Conservation (phyloP, 2,888 invertebrate genomes). For the Clivina fossor region DNA sequence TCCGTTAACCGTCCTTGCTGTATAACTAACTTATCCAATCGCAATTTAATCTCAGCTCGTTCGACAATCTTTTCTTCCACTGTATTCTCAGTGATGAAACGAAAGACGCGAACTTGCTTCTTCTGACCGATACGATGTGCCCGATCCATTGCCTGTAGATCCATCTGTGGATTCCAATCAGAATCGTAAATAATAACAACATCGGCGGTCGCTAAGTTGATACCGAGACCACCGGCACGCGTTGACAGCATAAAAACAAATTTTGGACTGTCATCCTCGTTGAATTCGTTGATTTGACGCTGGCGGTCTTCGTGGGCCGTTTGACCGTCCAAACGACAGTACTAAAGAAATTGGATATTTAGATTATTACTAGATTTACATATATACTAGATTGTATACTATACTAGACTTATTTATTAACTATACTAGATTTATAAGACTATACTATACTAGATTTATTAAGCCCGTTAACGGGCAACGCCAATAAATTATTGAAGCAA, state of each 20-base stretch:
- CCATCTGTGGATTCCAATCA: constrained; percentile 99
- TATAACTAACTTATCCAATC: constrained; percentile 94
- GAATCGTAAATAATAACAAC: constrained; percentile 97
- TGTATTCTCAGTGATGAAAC: constrained; percentile 97
- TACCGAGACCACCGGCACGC: constrained; percentile 96
- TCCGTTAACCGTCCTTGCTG: constrained; percentile 96
- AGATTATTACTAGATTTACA: too few relatives aligned
- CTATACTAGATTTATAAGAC: too few relatives aligned
- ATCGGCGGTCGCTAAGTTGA: constrained; percentile 96
- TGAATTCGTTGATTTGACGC: constrained; percentile 93
- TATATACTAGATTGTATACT: too few relatives aligned
- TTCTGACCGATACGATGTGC: constrained; percentile 98
- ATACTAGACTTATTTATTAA: too few relatives aligned
- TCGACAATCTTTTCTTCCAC: constrained; percentile 99
- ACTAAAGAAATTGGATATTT: constrained; percentile 63
- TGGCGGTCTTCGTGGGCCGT: constrained; percentile 97
- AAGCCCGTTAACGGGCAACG: too few relatives aligned
- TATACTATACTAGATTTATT: too few relatives aligned
- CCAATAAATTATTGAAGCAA: too few relatives aligned
- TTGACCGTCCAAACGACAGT: constrained; percentile 92
- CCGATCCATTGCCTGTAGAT: constrained; percentile 95
- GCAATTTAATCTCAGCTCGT: constrained; percentile 93
- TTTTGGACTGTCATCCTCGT: constrained; percentile 85
- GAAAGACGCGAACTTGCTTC: constrained; percentile 79
- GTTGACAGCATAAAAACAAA: constrained; percentile 99